Base-by-base conservation (phyloP, 2,113 vertebrate genomes). In the Micromys minutus region DNA sequence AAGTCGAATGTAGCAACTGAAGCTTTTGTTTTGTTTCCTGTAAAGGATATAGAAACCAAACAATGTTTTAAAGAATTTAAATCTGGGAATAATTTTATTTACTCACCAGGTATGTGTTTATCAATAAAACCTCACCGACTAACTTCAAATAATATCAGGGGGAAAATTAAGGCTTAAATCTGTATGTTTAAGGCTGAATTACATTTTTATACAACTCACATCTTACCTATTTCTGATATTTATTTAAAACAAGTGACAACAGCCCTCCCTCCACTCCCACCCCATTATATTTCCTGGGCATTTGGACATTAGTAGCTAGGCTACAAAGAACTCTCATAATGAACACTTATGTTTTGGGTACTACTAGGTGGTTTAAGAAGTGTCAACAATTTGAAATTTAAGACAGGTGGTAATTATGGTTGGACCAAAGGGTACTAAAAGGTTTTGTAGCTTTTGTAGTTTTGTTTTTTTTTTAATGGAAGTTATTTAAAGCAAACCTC, bases 321-420 rank as follows among this genome's bases (percentile, higher is more conserved):
- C 59, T 75, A 74, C 67, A 91, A 55, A 97, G 65, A 22, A 22
- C 47, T 77, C n/a, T 52, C 52, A 57, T 65, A 94, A 94, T 93
- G 87, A 86, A 85, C 45, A 12, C 75, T 93, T 91, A 61, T 3
- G 2, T 50, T 95, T 59, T 95, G 79, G 57, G 36, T 87, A 84
- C 65, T 94, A 42, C 39, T 34, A 59, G 75, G 36, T 81, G 42
- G 50, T 76, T 96, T 76, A 89, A 47, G 75, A 87, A 17, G 21
- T 87, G 67, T 80, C 89, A 91, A 79, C 47, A 87, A 75, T 90
- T 87, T 93, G 94, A 92, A 45, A 96, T 96, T 85, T 85, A 93
- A 94, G 93, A 84, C 47, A 65, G 55, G 88, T 90, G 88, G 79
- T 93, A 90, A 94, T 95, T 95, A 88, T 57, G 94, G 84, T 84